Base-by-base conservation (phyloP, 92 coral and sea anemone genomes). In the Actinostola sp. region DNA sequence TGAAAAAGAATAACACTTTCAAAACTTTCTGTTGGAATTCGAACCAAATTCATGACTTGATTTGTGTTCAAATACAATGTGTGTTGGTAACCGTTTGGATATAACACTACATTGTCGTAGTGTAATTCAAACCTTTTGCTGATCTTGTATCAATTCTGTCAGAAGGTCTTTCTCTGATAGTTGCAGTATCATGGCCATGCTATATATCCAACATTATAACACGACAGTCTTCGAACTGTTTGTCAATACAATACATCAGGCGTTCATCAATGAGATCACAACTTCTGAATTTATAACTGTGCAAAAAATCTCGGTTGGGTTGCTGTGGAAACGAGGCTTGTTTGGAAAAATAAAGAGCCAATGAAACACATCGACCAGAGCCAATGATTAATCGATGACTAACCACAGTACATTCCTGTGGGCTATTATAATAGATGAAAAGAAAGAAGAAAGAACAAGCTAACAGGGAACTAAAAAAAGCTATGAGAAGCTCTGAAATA, bases 81-180 rank as follows among this genome's bases (percentile, higher is more conserved):
- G 16, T 35, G 15, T 5, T 39, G 23, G 24, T 35, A 17, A 12
- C 1, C 35, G n/a, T n/a, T n/a, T n/a, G n/a, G n/a, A n/a, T n/a
- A n/a, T n/a, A n/a, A n/a, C n/a, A n/a, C n/a, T n/a, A n/a, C n/a
- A n/a, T n/a, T n/a, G n/a, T n/a, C n/a, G n/a, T n/a, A n/a, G n/a
- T n/a, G n/a, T n/a, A n/a, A n/a, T 10, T 34, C 81, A 20, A 75
- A 90, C 97, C 97, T 90, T 87, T 57, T 90, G 97, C 62, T 90
- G 97, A 72, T 81, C 92, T 35, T 85, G 84, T 32, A 90, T 90
- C 48, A 90, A 63, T 46, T 87, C 97, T 31, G 92, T 90, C 32
- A 90, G 63, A 27, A 90, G 82, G 59, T 90, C 92, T 80, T 87
- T 87, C 66, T 90, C 97, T 64, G 92, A 90, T n/a, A 84, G 65